Percentiles rank a stretch among this genome's conserved stretches.
Conservation (phyloP, 2,797 vertebrate genomes). For the Limosa lapponica region DNA sequence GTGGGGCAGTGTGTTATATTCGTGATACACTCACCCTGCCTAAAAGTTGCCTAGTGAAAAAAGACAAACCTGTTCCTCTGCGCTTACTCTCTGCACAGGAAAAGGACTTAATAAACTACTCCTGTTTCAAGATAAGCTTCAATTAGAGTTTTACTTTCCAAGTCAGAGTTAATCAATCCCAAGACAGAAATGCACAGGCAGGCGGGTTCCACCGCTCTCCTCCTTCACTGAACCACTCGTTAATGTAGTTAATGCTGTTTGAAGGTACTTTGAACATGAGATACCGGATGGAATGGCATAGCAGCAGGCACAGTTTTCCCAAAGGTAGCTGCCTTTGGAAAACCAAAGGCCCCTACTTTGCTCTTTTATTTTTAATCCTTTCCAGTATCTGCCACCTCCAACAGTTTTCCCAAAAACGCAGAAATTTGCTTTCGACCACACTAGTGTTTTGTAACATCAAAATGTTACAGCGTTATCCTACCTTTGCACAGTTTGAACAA, state of each 20-base stretch:
- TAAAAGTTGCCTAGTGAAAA: not conserved
- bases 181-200: not conserved
- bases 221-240: not conserved
- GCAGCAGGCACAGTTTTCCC: not conserved
- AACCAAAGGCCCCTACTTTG: not conserved
- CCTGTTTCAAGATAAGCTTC: not conserved
- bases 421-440: not conserved
- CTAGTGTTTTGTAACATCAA: not conserved
- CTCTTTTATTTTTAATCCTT: not conserved
- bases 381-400: not conserved
- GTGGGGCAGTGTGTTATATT: not conserved
- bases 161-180: not conserved
- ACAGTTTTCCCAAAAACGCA: not conserved
- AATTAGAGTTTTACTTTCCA: not conserved
- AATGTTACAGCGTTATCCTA: fast-evolving
- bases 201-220: not conserved
- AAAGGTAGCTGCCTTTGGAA: not conserved
- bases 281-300: not conserved
- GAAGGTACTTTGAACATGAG: not conserved
- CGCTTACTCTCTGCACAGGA: not conserved
- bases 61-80: not conserved
- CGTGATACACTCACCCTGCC: not conserved
- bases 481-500: not conserved
- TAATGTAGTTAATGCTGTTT: not conserved
- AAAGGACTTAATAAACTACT: not conserved